Conservation (phyloP, 2,797 vertebrate species). For the Anabacerthia variegaticeps region DNA sequence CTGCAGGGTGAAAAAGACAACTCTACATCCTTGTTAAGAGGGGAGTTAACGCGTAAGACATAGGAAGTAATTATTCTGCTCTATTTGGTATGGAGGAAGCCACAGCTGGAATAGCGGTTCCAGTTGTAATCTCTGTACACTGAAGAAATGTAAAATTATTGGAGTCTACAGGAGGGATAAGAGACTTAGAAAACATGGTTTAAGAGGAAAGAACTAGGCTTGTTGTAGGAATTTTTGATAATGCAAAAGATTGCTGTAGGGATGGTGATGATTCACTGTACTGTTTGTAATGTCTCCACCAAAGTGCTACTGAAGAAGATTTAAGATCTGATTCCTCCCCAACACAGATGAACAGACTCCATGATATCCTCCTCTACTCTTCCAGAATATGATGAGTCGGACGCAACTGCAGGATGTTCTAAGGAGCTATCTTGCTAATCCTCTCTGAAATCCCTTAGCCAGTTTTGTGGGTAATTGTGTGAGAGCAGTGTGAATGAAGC, state of each 20-base stretch:
- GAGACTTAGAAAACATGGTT: background rate
- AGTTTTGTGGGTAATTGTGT: background rate
- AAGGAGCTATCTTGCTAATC: background rate
- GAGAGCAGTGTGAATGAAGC: background rate
- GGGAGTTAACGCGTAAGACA: background rate
- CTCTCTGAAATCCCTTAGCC: background rate
- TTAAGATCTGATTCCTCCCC: background rate
- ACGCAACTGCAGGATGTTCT: background rate
- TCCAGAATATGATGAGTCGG: accelerated
- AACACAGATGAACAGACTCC: background rate
- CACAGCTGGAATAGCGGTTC: background rate
- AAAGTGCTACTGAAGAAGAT: background rate
- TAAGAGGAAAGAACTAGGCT: background rate
- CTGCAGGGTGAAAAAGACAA: background rate
- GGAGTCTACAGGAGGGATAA: background rate
- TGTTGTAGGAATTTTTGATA: background rate
- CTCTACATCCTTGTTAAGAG: background rate
- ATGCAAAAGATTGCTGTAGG: background rate
- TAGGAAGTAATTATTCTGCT: background rate
- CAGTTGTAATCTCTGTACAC: background rate
- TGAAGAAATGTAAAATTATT: background rate
- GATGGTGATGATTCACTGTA: background rate
- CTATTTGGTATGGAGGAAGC: background rate
- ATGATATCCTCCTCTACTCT: background rate
- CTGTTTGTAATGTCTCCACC: background rate